Percentiles rank a stretch among this genome's conserved stretches.
These are phyloP conservation scores for Holothuria scabra DNA, from an alignment of 53 echinoderm and acorn worm genomes.

Conservation along the genomic window DNA sequence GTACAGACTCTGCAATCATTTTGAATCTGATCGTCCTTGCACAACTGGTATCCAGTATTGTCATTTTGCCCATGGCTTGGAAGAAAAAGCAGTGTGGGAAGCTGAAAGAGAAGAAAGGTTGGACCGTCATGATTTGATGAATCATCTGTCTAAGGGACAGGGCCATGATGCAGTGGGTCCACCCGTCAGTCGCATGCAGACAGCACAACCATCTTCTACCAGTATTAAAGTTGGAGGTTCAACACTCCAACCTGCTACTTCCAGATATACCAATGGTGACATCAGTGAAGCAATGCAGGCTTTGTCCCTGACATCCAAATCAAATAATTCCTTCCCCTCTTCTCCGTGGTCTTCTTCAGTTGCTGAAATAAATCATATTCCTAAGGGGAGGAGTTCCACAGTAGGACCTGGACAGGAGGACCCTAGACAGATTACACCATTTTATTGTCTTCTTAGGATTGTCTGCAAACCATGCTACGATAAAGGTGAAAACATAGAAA, in stretches of 20 bases:
- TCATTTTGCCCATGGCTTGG: slow-evolving; percentile 80
- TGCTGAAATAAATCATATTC: too few relatives aligned
- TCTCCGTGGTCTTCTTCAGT: too few relatives aligned
- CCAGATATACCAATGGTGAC: too few relatives aligned
- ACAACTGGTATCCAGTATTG: slow-evolving; percentile 45
- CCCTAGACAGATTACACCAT: neutral
- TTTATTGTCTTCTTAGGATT: slow-evolving; percentile 30
- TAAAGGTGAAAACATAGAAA: neutral
- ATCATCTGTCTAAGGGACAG: neutral
- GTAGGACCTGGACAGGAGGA: too few relatives aligned
- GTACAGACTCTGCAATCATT: slow-evolving; percentile 71
- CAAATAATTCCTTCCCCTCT: too few relatives aligned
- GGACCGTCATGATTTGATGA: slow-evolving; percentile 58
- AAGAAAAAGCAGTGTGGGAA: slow-evolving; percentile 75
- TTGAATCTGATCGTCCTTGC: slow-evolving; percentile 27
- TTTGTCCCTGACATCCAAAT: too few relatives aligned
- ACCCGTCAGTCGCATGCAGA: neutral
- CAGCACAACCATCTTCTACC: too few relatives aligned
- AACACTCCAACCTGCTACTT: too few relatives aligned
- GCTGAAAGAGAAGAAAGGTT: slow-evolving; percentile 67
- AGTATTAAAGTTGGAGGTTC: too few relatives aligned
- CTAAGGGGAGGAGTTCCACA: too few relatives aligned
- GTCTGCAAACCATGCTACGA: slow-evolving; percentile 76
- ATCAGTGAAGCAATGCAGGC: too few relatives aligned
- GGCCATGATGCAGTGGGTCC: neutral